Evolutionary conservation across 2,797 vertebrate species (phyloP).

Genomic region (Trachops cirrhosus): DNA sequence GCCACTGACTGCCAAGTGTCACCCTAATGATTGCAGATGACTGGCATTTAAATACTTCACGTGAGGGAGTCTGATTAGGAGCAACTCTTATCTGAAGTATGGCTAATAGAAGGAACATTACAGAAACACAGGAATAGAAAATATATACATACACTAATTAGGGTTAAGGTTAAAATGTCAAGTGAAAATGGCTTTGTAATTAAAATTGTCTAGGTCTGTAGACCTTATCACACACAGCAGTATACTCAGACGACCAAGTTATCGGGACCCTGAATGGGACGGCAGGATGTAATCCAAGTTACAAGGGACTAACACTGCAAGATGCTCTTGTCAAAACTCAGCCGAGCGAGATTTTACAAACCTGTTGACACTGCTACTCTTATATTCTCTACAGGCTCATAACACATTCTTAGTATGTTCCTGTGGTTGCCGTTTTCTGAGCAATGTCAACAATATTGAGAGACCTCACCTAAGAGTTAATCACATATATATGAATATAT

Average conservation of each 20-base stretch:
- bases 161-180: conserved; percentile 42
- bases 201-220: conserved; percentile 42
- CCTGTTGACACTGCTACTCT: conserved; percentile 65
- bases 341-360: conserved; percentile 60
- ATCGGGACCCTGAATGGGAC: neutral
- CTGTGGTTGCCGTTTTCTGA: neutral
- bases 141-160: conserved; percentile 30
- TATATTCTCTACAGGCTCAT: neutral
- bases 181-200: conserved; percentile 43
- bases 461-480: conserved; percentile 24
- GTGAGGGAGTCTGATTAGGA: conserved; percentile 7
- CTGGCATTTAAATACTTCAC: conserved; percentile 25
- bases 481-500: neutral
- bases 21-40: conserved; percentile 15
- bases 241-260: conserved; percentile 20
- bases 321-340: conserved; percentile 60
- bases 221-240: neutral
- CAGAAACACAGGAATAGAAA: conserved; percentile 31
- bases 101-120: conserved; percentile 40
- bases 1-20: conserved; percentile 26
- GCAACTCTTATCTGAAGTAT: neutral
- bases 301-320: conserved; percentile 36
- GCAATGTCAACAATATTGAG: neutral
- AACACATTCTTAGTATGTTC: conserved; percentile 28
- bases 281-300: conserved; percentile 32